phyloP scores from a whole-genome alignment of 1,140 invertebrate species.

The Oreohelix idahoensis region DNA sequence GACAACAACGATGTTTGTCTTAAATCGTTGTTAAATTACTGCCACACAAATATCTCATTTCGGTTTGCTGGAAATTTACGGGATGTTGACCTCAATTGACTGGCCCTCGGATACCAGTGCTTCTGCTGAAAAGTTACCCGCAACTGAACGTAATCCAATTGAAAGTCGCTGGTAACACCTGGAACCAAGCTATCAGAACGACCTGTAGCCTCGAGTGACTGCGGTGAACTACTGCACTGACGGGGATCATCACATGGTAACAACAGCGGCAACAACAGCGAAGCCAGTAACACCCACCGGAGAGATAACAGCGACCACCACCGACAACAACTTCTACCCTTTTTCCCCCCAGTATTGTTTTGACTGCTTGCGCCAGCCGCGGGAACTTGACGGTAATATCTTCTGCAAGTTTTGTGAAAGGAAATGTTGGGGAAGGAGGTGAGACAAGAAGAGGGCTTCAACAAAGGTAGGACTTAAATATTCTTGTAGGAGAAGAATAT shows the following conservation, averaged over 20 bases:
- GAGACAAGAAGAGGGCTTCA: neutral
- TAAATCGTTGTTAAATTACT: no score
- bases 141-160: neutral
- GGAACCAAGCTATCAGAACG: neutral
- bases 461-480: neutral
- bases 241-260: neutral
- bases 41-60: no score
- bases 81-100: neutral
- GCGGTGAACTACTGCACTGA: conserved; percentile 6
- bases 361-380: neutral
- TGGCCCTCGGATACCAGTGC: neutral
- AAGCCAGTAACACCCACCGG: neutral
- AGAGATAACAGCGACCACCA: neutral
- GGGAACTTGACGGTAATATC: neutral
- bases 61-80: no score
- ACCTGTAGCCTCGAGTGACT: conserved; percentile 46
- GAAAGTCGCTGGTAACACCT: neutral
- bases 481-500: neutral
- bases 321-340: neutral
- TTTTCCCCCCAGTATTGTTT: neutral
- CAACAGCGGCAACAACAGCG: neutral
- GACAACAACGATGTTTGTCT: no score
- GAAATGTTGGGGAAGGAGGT: neutral
- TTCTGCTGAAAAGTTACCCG: neutral
- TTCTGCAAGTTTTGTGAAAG: neutral